These are phyloP conservation scores for Machaerirhynchus nigripectus DNA, from an alignment of 2,113 vertebrate species.

Conservation along the genomic window DNA sequence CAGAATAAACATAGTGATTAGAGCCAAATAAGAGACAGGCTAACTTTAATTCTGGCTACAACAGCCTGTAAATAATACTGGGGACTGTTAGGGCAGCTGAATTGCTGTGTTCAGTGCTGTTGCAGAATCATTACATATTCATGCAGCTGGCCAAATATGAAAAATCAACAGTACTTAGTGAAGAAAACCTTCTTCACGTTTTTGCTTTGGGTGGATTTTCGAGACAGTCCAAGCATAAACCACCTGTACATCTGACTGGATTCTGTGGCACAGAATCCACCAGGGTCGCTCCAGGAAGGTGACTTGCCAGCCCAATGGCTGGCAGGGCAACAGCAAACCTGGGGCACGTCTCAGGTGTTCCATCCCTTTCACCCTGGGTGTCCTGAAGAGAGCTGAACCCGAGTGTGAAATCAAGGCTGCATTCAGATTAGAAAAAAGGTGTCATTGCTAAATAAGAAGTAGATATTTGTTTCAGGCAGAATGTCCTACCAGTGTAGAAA, in stretches of 20 bases:
- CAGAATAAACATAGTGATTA: slow-evolving; percentile 1
- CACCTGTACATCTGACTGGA: not conserved
- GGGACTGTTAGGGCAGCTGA: not conserved
- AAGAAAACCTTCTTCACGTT: not conserved
- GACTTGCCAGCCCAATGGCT: not conserved
- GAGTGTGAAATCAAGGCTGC: not conserved
- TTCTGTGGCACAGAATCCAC: not conserved
- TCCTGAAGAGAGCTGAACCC: not conserved
- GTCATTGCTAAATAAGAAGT: not conserved
- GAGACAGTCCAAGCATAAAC: not conserved
- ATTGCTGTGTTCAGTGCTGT: not conserved
- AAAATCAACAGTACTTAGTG: not conserved
- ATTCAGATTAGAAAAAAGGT: not conserved
- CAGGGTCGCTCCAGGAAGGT: not conserved
- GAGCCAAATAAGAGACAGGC: not conserved
- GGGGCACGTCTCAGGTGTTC: not conserved
- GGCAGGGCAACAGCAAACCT: not conserved
- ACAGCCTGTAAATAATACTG: not conserved
- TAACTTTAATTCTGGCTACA: not conserved
- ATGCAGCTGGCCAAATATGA: not conserved
- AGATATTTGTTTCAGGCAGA: not conserved
- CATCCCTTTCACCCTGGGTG: not conserved
- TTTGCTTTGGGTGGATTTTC: not conserved
- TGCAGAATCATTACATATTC: not conserved
- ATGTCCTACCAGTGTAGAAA: not conserved